Evolutionary conservation across 2,113 vertebrate genomes (phyloP), one percentile per base, ranked within the genome.

Genomic region (Mola mola): DNA sequence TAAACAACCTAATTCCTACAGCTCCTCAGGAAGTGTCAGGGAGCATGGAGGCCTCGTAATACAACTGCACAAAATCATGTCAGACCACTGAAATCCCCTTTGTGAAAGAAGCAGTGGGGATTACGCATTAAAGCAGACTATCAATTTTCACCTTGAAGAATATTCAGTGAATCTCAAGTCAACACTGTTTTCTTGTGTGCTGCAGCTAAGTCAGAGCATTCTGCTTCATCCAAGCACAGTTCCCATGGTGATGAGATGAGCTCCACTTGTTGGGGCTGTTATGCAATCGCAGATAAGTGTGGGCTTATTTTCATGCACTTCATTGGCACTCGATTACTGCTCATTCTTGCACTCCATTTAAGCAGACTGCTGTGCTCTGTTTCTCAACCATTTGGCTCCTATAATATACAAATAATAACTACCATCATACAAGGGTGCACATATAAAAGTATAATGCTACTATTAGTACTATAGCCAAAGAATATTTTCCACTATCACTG

Each of bases 221-320:
- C 87, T 81, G 83, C 79, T 71, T 71, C 77, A 86, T 87, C 78
- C 42, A 9, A 76, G 72, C 51, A 70, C 62, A 12, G 90, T 91
- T 90, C 74, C 90, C 88, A 92, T 89, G 88, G 90, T 60, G 86
- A 92, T 50, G 70, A 63, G 83, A 79, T 71, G 79, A 82, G 75
- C 68, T 80, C 68, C 74, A 87, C 87, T 91, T 88, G 86, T 91
- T 89, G 80, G 77, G 58, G 48, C 70, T 49, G 86, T 92, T 92
- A 91, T 75, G 85, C 81, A 92, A 92, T 78, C 78, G 26, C 79
- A 76, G 80, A 82, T 70, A 74, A 89, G 88, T 87, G 90, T 88
- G 88, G 86, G 90, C 87, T 87, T 85, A 86, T 85, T 85, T 84
- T 58, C 46, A 46, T 76, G 63, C 70, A 75, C 83, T 86, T 75